These are phyloP conservation scores for Oryctolagus cuniculus DNA, from an alignment of 2,113 vertebrate species.

Conservation along the genomic window mOryCun1.1 NC_091433.1:197089501-197090000, in stretches of 20 bases:
- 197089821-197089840: not conserved
- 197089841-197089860: not conserved
- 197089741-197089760: accelerated
- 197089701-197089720: not conserved
- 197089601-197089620: not conserved
- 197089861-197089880: not conserved
- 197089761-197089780: accelerated
- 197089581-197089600: not conserved
- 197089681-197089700: not conserved
- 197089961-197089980: not conserved
- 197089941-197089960: not conserved
- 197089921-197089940: not conserved
- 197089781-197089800: accelerated
- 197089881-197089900: not conserved
- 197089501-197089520: too few relatives aligned
- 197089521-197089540: not conserved
- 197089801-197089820: not conserved
- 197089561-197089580: not conserved
- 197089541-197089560: not conserved
- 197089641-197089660: not conserved
- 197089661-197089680: not conserved
- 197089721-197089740: not conserved
- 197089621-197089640: not conserved
- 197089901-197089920: accelerated
- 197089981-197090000: too few relatives aligned